Conservation (phyloP, 1,140 invertebrate species). For the Panulirus ornatus region DNA sequence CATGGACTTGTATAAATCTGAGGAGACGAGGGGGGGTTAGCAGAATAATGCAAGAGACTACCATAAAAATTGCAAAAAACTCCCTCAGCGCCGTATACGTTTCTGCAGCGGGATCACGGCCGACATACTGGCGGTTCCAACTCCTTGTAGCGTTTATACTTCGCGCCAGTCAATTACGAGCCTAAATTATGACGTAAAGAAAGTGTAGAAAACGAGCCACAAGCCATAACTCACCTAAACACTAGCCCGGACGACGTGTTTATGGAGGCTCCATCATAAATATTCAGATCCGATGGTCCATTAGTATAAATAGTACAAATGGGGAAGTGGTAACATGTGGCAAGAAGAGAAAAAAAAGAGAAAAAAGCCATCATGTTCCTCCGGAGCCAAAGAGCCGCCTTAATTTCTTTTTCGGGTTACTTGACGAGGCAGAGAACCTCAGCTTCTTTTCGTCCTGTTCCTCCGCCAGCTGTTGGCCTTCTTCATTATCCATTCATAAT, state of each 20-base stretch:
- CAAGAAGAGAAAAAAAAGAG: not conserved
- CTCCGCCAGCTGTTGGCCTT: not conserved
- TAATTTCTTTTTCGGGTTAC: too few relatives aligned
- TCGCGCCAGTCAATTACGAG: conserved; percentile 47
- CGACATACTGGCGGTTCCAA: not conserved
- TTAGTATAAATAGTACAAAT: conserved; percentile 62
- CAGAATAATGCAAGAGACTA: too few relatives aligned
- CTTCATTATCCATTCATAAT: not conserved
- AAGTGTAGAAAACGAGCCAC: conserved; percentile 24
- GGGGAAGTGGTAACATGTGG: conserved; percentile 8
- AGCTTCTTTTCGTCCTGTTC: not conserved
- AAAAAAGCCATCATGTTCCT: not conserved
- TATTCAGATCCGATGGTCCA: conserved; percentile 47
- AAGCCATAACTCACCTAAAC: conserved; percentile 44
- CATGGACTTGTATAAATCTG: not conserved
- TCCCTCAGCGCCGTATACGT: not conserved
- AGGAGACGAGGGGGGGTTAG: too few relatives aligned
- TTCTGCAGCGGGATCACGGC: not conserved
- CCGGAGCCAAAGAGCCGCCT: not conserved
- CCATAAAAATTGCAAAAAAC: not conserved
- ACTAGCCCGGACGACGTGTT: conserved; percentile 28
- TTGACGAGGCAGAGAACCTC: too few relatives aligned
- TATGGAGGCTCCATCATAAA: conserved; percentile 38
- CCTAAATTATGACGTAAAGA: conserved; percentile 43
- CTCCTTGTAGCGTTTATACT: not conserved